Evolutionary conservation across 2,888 invertebrate genomes (phyloP).

Genomic region (Allacma fusca): DNA sequence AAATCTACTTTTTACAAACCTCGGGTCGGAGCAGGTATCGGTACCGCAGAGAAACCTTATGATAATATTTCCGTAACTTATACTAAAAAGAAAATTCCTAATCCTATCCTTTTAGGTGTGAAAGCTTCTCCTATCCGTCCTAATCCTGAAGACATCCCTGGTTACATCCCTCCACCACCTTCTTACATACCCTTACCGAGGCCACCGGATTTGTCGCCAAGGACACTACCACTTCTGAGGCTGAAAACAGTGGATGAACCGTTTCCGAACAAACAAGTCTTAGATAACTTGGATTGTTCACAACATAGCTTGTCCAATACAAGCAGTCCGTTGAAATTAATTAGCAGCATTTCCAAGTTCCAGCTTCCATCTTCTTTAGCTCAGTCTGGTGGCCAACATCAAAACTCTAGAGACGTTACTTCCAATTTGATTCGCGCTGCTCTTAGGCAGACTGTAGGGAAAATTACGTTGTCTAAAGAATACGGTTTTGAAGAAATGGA

Average conservation of each 20-base stretch:
- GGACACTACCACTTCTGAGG: conserved; percentile 41
- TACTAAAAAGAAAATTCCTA: no score
- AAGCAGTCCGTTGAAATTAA: conserved; percentile 37
- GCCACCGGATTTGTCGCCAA: conserved; percentile 17
- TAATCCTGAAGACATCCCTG: conserved; percentile 33
- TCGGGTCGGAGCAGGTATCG: neutral
- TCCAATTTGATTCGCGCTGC: neutral
- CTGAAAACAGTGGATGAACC: conserved; percentile 50
- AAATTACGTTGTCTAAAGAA: neutral
- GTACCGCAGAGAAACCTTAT: neutral
- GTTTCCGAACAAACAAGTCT: conserved; percentile 49
- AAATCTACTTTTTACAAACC: neutral
- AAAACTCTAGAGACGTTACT: neutral
- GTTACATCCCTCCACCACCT: conserved; percentile 43
- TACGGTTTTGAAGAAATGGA: no score
- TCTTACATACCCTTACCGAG: neutral
- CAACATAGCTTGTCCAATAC: neutral
- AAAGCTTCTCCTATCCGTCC: conserved; percentile 4
- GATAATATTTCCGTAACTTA: neutral
- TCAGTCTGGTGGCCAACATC: neutral
- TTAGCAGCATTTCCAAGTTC: conserved; percentile 38
- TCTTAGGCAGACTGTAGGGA: neutral
- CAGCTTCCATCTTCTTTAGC: conserved; percentile 27
- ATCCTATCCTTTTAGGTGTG: neutral
- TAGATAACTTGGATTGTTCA: neutral